Base-by-base conservation (phyloP, 2,888 invertebrate genomes). In the Dorcus parallelipipedus region DNA sequence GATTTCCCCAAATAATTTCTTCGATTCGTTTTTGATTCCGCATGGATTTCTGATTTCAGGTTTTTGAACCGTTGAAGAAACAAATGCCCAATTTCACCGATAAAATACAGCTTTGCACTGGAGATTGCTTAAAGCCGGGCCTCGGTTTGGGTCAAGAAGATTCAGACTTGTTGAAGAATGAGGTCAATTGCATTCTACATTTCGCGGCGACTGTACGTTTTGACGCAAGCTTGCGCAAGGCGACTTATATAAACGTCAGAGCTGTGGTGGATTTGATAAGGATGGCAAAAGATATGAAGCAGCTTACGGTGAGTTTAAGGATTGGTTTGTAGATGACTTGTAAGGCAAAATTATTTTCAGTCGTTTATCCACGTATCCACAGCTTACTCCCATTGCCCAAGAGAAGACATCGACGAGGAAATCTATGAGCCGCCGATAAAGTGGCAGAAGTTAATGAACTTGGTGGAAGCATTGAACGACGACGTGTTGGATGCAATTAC, bases 181-280 rank as follows among this genome's bases (percentile, higher is more conserved):
- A 82, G 65, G 63, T 60, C 47, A 17, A 43, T 10, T 23, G 6
- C 17, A 14, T 14, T 23, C 6, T 9, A 3, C 7, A 41, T n/a
- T n/a, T 1, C 51, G n/a, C 38, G 2, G 91, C 90, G 1, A 90
- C 89, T 0, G 86, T 91, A 10, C 81, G 85, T 63, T 91, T 92
- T 72, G 88, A 90, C 71, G 90, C 90, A 71, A 83, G 82, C 49
- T 76, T 91, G 9, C 82, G 83, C 75, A 73, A 80, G 9, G 86
- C 90, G 0, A 80, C 86, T 26, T 80, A 83, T 57, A 86, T 89
- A 76, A 91, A 91, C 75, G 84, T 90, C 6, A 76, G 84, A 38
- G 86, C 86, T 45, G 86, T 87, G 0, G 79, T 82, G 60, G 83
- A 86, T 65, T 76, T 91, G 59, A 72, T 91, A 62, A 51, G 9